Conservation (phyloP, 2,888 invertebrate genomes). For the Iselma pallidipennis region DNA sequence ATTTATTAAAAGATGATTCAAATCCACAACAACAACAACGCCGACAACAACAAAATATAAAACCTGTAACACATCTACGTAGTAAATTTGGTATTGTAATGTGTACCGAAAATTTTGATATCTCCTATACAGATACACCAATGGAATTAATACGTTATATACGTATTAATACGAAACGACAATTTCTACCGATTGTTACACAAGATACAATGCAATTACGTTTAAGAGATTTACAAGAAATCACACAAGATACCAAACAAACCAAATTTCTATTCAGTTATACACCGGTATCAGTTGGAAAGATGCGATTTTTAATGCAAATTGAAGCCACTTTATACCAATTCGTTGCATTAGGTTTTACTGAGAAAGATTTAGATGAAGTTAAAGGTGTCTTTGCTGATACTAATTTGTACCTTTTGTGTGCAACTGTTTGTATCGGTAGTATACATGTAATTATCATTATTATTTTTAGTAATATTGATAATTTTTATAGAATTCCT, state of each 20-base stretch:
- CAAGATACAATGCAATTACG: constrained; percentile 84
- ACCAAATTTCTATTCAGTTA: constrained; percentile 73
- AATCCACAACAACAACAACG: constrained; percentile 31
- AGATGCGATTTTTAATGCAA: constrained; percentile 75
- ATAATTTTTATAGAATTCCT: constrained; percentile 9
- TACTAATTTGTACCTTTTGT: constrained; percentile 89
- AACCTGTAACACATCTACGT: constrained; percentile 76
- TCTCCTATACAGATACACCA: constrained; percentile 48
- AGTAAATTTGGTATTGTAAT: constrained; percentile 74
- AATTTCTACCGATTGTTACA: constrained; percentile 82
- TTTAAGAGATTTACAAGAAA: constrained; percentile 71
- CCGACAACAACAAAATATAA: constrained; percentile 38
- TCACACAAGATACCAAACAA: constrained; percentile 63
- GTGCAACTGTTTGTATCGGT: constrained; percentile 87
- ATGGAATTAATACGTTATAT: constrained; percentile 48
- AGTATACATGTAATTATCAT: constrained; percentile 83
- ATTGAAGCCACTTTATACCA: constrained; percentile 74
- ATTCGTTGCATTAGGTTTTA: constrained; percentile 79
- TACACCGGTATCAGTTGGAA: constrained; percentile 78
- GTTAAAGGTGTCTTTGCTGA: constrained; percentile 95
- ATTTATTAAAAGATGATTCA: constrained; percentile 67
- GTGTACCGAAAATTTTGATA: constrained; percentile 66
- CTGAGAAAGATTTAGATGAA: constrained; percentile 93
- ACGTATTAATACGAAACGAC: constrained; percentile 63
- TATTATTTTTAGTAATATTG: background rate